A percentile compares a stretch with the other conserved stretches of the same genome.
Conservation (phyloP, 1,140 invertebrate species). For the Aleiodes sp. region DNA sequence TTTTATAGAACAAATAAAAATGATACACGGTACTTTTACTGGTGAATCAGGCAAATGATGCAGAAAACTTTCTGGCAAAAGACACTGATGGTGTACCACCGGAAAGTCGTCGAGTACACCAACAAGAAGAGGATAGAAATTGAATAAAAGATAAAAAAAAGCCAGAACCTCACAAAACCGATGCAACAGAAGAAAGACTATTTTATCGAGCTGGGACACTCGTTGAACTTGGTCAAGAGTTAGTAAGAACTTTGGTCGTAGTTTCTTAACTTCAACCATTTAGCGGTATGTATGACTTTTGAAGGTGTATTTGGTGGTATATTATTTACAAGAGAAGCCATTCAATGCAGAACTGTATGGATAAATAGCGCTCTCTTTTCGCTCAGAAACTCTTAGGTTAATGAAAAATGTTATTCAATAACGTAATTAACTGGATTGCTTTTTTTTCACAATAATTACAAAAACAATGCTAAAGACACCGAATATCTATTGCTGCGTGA, state of each 20-base stretch:
- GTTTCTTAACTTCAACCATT: conserved; percentile 54
- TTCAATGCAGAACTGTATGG: neutral
- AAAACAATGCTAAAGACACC: too few species aligned
- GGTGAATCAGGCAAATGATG: neutral
- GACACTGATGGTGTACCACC: neutral
- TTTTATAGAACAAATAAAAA: neutral
- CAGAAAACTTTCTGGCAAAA: neutral
- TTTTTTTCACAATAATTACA: too few species aligned
- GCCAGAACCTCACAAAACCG: neutral
- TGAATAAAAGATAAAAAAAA: neutral
- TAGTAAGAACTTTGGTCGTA: conserved; percentile 48
- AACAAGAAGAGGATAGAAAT: conserved; percentile 24
- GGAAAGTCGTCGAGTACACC: neutral
- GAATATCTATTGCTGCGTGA: too few species aligned
- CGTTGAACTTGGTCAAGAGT: conserved; percentile 51
- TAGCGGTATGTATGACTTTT: conserved; percentile 40
- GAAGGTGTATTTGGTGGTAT: conserved; percentile 10
- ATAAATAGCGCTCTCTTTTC: neutral
- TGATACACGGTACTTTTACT: neutral
- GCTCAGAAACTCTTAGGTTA: too few species aligned
- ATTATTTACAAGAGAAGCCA: neutral
- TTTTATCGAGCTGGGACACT: conserved; percentile 59
- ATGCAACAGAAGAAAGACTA: conserved; percentile 55
- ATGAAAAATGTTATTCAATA: too few species aligned
- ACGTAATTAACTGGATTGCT: too few species aligned